Evolutionary conservation across 2,113 vertebrate species (phyloP), one percentile per base, ranked within the genome.

Genomic region (Leiothrix lutea): DNA sequence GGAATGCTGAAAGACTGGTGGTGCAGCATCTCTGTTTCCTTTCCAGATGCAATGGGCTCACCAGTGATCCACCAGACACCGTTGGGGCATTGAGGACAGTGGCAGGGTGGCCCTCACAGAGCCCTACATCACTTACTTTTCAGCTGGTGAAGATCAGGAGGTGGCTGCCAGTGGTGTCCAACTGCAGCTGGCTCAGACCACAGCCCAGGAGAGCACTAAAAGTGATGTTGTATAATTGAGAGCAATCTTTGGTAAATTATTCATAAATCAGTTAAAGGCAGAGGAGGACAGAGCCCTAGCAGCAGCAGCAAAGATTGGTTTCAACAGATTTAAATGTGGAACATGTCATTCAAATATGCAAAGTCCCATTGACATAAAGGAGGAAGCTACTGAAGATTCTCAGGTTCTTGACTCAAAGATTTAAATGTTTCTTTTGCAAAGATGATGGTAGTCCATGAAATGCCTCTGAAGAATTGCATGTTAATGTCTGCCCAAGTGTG

Each of bases 111-210:
- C 17, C 12, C n/a, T 40, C 17, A 9, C 29, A 22, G 11, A 69
- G 12, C 36, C 74, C 36, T 58, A 58, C 51, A 62, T 74, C 84
- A 69, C 92, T 91, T 66, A 92, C 80, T 92, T 95, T 75, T 73
- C 95, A 85, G 92, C 90, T 75, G 60, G 81, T 86, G 71, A 97
- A 88, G 77, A 95, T 35, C 0, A 8, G 94, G 47, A 97, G 86
- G 78, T 78, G 80, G 48, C 92, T 17, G 51, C 91, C 89, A 53
- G 91, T 47, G 21, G 91, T 93, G 33, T 95, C 93, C 9, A n/a
- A 94, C 78, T 85, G 94, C 78, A 97, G 92, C 71, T 95, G 93
- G 64, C 97, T 97, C 72, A 95, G 78, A 48, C 94, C 96, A 88
- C 74, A 92, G 17, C 91, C 94, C 85, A 90, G 80, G 79, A 94